These are phyloP conservation scores for Drosophila tsacasi DNA, from an alignment of 1,140 invertebrate genomes.

Conservation along the genomic window DNA sequence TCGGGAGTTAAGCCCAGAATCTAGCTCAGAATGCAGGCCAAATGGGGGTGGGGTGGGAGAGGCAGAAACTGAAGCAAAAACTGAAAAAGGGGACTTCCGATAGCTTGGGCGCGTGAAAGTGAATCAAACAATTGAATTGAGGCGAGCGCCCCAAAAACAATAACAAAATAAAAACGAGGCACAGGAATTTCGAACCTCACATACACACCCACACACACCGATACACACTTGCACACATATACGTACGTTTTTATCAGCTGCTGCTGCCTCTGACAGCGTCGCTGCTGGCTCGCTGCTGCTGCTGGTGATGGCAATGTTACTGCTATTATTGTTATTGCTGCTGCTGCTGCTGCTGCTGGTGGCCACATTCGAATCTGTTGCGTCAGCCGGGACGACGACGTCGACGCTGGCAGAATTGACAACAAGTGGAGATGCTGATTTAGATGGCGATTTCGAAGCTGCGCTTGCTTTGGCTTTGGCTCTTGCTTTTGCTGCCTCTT, in stretches of 20 bases:
- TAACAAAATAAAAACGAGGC: conserved; percentile 24
- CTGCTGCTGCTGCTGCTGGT: conserved; percentile 26
- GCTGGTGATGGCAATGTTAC: conserved; percentile 23
- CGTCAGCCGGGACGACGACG: conserved; percentile 57
- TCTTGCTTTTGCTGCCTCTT: conserved; percentile 9
- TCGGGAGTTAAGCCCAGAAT: conserved; percentile 9
- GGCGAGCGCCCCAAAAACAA: conserved; percentile 4
- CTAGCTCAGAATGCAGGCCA: conserved; percentile 15
- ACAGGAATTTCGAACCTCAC: conserved; percentile 34
- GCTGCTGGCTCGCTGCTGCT: conserved; percentile 24
- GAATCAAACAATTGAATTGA: conserved; percentile 41
- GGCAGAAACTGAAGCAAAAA: not conserved
- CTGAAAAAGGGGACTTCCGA: conserved; percentile 6
- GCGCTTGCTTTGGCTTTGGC: conserved; percentile 8
- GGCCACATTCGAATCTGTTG: conserved; percentile 65
- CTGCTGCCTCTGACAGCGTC: conserved; percentile 26
- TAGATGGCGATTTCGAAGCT: conserved; percentile 15
- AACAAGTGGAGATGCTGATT: conserved; percentile 62
- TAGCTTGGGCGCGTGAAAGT: conserved; percentile 18
- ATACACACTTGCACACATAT: conserved; percentile 16
- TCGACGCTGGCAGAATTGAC: conserved; percentile 56
- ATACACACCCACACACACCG: conserved; percentile 6
- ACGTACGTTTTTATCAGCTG: conserved; percentile 82
- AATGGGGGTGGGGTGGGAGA: not conserved
- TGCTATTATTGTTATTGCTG: conserved; percentile 27